A percentile compares a stretch with the other conserved stretches of the same genome.
Evolutionary conservation across 2,797 vertebrate species (phyloP).

Genomic region (Trematomus bernacchii): DNA sequence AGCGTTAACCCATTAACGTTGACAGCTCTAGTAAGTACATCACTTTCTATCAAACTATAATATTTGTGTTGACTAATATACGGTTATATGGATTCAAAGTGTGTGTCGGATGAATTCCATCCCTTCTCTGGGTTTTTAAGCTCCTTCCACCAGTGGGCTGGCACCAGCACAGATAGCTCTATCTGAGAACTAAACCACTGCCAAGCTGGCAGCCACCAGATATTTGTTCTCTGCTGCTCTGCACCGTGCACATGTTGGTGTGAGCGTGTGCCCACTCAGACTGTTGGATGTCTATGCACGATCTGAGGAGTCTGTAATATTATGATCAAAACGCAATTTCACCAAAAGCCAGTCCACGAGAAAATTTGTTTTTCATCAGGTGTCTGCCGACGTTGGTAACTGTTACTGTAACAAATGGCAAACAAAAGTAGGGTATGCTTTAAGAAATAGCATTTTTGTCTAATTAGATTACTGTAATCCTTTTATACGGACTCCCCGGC

Average conservation of each 20-base stretch:
- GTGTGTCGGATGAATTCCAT: slow-evolving; percentile 36
- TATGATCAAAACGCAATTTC: slow-evolving; percentile 59
- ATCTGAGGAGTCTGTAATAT: slow-evolving; percentile 54
- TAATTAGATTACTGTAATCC: slow-evolving; percentile 80
- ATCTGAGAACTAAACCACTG: slow-evolving; percentile 62
- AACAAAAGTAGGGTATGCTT: slow-evolving; percentile 65
- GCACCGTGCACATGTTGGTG: slow-evolving; percentile 72
- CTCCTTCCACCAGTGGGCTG: slow-evolving; percentile 70
- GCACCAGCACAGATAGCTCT: slow-evolving; percentile 64
- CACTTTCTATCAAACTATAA: not conserved
- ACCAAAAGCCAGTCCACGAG: slow-evolving; percentile 18
- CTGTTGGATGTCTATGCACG: slow-evolving; percentile 53
- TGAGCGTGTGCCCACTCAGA: slow-evolving; percentile 72
- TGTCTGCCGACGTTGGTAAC: slow-evolving; percentile 37
- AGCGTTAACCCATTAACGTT: no score
- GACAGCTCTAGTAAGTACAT: no score
- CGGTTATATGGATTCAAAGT: slow-evolving; percentile 23
- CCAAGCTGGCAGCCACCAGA: slow-evolving; percentile 73
- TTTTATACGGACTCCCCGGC: slow-evolving; percentile 67
- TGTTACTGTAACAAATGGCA: slow-evolving; percentile 57
- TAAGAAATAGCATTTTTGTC: slow-evolving; percentile 71
- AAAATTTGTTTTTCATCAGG: slow-evolving; percentile 18
- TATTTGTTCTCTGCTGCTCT: slow-evolving; percentile 74
- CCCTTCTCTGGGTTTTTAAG: slow-evolving; percentile 41
- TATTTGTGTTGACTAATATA: slow-evolving; percentile 14